Evolutionary conservation across 2,888 invertebrate genomes (phyloP), one percentile per base, ranked within the genome.

Genomic region (Diarsia brunnea): DNA sequence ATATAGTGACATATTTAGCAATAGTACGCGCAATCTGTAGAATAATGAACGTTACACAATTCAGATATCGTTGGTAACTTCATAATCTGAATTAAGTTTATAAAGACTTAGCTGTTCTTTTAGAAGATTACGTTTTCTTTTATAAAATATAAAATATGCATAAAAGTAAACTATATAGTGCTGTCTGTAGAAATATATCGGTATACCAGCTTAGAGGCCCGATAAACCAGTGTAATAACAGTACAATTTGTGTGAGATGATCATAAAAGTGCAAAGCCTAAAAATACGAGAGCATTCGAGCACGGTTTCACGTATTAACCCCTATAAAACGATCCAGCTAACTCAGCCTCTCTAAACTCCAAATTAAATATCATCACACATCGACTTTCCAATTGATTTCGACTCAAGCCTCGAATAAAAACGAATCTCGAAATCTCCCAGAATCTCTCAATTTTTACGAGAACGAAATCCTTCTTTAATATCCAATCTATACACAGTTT

Each of bases 401-500:
- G 53, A 71, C 75, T 83, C 79, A 76, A 87, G 81, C 73, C 75
- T 79, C 79, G 72, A 78, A 86, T 84, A 89, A 87, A 87, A 84
- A 64, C 61, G 61, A 76, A 81, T 81, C 79, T 75, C 73, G 58
- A 72, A 82, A 81, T 84, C 81, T 72, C 78, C 69, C 68, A 69
- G 79, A 76, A 79, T 75, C 82, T 73, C 78, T 70, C 76, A 84
- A 85, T 88, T 87, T 87, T 90, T 88, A 87, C 84, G 88, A 89
- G 85, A 78, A 61, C 72, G 69, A 88, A 88, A 88, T 88, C 84
- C 78, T 81, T 78, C 86, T 88, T 88, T 89, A 89, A 90, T 89
- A 90, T 91, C 86, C 90, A 92, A 92, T 92, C 91, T 92, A 93
- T 92, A 92, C 89, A 90, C 91, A 90, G 91, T 93, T 94, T 91